Conservation (phyloP, 2,888 invertebrate species). For the Hymenopus coronatus region DNA sequence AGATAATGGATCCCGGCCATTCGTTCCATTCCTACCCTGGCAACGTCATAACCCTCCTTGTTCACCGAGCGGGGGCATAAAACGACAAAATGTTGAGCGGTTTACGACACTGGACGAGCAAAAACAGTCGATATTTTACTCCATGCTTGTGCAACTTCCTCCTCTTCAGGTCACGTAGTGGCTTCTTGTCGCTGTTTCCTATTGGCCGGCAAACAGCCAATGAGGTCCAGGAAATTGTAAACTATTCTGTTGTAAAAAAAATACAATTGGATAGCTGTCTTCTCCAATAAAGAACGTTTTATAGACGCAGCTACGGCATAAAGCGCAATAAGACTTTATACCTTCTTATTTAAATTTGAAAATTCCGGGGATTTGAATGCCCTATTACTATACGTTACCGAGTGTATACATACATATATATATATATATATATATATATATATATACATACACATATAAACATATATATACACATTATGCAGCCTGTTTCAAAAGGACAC, state of each 20-base stretch:
- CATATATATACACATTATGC: too few relatives aligned
- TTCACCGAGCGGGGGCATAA: neutral
- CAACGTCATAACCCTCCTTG: neutral
- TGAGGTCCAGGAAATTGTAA: neutral
- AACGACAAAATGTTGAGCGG: neutral
- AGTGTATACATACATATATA: too few relatives aligned
- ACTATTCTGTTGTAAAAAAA: neutral
- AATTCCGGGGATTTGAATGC: too few relatives aligned
- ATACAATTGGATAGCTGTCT: neutral
- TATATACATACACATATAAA: too few relatives aligned
- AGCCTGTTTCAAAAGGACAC: too few relatives aligned
- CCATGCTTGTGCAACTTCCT: neutral
- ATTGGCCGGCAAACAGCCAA: neutral
- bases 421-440: too few relatives aligned
- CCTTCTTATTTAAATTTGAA: too few relatives aligned
- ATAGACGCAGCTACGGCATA: neutral
- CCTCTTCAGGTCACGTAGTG: neutral
- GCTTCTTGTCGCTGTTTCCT: neutral
- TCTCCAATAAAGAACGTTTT: neutral
- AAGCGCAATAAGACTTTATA: too few relatives aligned
- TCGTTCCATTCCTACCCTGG: neutral
- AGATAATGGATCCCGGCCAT: neutral
- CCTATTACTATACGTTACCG: too few relatives aligned
- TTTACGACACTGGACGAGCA: neutral
- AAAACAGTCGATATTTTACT: neutral